Evolutionary conservation across 2,797 vertebrate genomes (phyloP).

Genomic region (Tadarida brasiliensis): DNA sequence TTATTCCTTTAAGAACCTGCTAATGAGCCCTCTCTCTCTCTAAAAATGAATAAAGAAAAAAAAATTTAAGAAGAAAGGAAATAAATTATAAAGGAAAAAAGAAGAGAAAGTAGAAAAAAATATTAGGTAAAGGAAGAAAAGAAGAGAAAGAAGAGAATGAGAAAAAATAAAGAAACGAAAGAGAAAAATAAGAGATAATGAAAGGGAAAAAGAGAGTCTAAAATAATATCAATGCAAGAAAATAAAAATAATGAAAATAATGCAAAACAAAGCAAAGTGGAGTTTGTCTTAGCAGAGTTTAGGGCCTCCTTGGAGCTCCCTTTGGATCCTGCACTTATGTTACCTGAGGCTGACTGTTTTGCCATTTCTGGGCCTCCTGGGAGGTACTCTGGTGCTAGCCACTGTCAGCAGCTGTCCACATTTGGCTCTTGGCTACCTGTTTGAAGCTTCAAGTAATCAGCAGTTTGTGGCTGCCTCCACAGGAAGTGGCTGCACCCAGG

Average conservation of each 20-base stretch:
- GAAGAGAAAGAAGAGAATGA: no score
- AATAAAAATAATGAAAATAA: neutral
- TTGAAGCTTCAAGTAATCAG: neutral
- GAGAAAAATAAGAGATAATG: neutral
- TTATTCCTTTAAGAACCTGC: no score
- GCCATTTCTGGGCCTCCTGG: no score
- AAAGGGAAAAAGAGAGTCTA: neutral
- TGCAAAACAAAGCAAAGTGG: neutral
- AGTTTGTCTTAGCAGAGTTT: neutral
- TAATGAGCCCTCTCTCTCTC: no score
- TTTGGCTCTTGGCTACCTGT: neutral
- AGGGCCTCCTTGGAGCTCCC: neutral
- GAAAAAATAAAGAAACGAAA: neutral
- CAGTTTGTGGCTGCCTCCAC: no score
- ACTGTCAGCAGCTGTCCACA: no score
- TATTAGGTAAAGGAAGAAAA: no score
- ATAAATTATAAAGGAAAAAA: no score
- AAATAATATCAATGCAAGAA: neutral
- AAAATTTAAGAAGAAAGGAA: no score
- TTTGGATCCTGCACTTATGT: neutral
- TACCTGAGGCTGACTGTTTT: neutral
- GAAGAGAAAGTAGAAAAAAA: no score
- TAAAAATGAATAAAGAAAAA: no score
- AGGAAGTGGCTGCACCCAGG: no score
- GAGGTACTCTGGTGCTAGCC: neutral